Conservation (phyloP, 2,888 invertebrate species). For the Erebia ligea region DNA sequence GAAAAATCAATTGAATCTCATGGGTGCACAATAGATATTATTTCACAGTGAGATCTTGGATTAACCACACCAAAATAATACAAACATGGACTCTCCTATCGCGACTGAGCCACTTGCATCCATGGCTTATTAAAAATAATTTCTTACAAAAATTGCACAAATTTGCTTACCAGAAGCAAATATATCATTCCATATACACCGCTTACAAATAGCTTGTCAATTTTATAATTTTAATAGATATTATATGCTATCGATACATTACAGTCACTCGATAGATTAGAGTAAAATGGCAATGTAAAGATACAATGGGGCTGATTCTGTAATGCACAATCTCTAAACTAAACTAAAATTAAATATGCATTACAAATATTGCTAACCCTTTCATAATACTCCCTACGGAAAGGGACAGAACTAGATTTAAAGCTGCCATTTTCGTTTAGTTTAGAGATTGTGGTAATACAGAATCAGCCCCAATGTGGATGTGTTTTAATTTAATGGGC, state of each 20-base stretch:
- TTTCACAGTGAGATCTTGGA: no score
- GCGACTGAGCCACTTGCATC: conserved; percentile 31
- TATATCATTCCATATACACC: conserved; percentile 35
- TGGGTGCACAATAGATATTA: no score
- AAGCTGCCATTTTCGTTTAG: no score
- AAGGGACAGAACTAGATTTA: no score
- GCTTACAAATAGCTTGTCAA: conserved; percentile 29
- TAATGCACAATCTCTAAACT: no score
- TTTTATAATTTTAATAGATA: conserved; percentile 9
- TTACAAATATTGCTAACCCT: no score
- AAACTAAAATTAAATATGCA: no score
- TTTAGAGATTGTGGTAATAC: no score
- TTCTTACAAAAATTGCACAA: conserved; percentile 39
- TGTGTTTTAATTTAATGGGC: conserved; percentile 11
- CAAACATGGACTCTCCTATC: background rate
- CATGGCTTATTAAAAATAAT: conserved; percentile 21
- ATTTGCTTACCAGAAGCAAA: conserved; percentile 37
- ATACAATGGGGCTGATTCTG: no score
- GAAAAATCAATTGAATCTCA: no score
- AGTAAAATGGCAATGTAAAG: conserved; percentile 25
- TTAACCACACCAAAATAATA: background rate
- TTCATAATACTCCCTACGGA: no score
- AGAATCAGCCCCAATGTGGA: no score
- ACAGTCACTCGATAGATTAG: conserved; percentile 27
- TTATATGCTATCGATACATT: conserved; percentile 25